A percentile compares a stretch with the other conserved stretches of the same genome.
These are phyloP conservation scores for Eristalis pertinax DNA, from an alignment of 2,888 invertebrate species.

Conservation along the genomic window DNA sequence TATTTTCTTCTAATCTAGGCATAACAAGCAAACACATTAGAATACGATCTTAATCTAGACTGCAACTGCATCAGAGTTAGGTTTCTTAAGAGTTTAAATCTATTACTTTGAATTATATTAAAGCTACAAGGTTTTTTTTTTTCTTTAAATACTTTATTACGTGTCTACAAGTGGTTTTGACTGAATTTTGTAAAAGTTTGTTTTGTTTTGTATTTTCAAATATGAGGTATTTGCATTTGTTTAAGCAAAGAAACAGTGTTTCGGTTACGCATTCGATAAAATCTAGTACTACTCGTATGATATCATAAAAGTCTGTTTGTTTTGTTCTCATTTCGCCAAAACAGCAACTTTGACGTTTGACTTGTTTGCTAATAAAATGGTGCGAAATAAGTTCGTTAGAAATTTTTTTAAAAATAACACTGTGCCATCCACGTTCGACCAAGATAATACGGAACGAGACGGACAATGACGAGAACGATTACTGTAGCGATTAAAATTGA, in stretches of 20 bases:
- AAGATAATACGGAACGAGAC: not conserved
- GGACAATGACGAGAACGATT: slow-evolving; percentile 25
- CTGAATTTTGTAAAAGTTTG: slow-evolving; percentile 26
- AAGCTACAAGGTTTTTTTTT: slow-evolving; percentile 52
- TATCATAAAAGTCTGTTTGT: not conserved
- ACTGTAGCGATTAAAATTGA: slow-evolving; percentile 57
- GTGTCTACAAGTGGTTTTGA: slow-evolving; percentile 23
- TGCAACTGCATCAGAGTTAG: slow-evolving; percentile 20
- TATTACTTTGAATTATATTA: slow-evolving; percentile 46
- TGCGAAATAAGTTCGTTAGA: slow-evolving; percentile 38
- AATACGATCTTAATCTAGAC: slow-evolving; percentile 13
- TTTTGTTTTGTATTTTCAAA: slow-evolving; percentile 44
- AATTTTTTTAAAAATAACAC: slow-evolving; percentile 8
- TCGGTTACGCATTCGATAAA: slow-evolving; percentile 38
- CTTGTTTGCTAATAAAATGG: not conserved
- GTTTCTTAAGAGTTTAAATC: slow-evolving; percentile 7
- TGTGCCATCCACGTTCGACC: not conserved
- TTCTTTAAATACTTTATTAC: slow-evolving; percentile 33
- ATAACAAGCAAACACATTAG: slow-evolving; percentile 47
- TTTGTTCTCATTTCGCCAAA: slow-evolving; percentile 13
- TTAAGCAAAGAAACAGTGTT: slow-evolving; percentile 46
- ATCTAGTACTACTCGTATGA: slow-evolving; percentile 35
- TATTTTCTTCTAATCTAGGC: slow-evolving; percentile 8
- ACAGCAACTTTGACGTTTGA: slow-evolving; percentile 34
- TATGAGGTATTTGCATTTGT: slow-evolving; percentile 62